A percentile compares a stretch with the other conserved stretches of the same genome.
Evolutionary conservation across 2,888 invertebrate species (phyloP).

Genomic region (Diaperis boleti): DNA sequence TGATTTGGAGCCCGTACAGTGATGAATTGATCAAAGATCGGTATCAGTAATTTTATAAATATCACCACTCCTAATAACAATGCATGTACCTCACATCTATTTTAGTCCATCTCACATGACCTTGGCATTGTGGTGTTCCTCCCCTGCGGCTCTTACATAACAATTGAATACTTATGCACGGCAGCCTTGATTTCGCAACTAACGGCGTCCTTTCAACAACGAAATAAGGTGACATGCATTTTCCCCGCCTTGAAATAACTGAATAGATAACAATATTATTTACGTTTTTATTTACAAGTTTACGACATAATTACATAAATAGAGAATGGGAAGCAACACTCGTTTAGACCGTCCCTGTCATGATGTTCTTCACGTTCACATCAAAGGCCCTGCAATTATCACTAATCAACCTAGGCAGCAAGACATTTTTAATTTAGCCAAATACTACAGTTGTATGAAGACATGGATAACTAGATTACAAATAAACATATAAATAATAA

Average conservation of each 20-base stretch:
- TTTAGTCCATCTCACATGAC: not conserved
- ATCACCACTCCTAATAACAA: not conserved
- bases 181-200: too few relatives aligned
- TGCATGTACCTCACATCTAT: not conserved
- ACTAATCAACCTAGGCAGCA: conserved; percentile 9
- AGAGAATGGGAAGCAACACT: not conserved
- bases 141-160: too few relatives aligned
- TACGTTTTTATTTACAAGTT: not conserved
- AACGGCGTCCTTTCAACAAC: too few relatives aligned
- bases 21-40: too few relatives aligned
- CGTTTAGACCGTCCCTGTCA: conserved; percentile 60
- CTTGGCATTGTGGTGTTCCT: not conserved
- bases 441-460: too few relatives aligned
- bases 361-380: conserved; percentile 74
- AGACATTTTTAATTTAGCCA: conserved; percentile 30
- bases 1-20: too few relatives aligned
- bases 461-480: too few relatives aligned
- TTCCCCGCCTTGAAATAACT: not conserved
- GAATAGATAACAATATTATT: not conserved
- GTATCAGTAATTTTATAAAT: too few relatives aligned
- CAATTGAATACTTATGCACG: too few relatives aligned
- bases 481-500: too few relatives aligned
- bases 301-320: not conserved
- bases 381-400: conserved; percentile 74
- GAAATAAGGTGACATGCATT: too few relatives aligned